phyloP scores from a whole-genome alignment of 2,797 vertebrate genomes.

The Cossypha polioptera region DNA sequence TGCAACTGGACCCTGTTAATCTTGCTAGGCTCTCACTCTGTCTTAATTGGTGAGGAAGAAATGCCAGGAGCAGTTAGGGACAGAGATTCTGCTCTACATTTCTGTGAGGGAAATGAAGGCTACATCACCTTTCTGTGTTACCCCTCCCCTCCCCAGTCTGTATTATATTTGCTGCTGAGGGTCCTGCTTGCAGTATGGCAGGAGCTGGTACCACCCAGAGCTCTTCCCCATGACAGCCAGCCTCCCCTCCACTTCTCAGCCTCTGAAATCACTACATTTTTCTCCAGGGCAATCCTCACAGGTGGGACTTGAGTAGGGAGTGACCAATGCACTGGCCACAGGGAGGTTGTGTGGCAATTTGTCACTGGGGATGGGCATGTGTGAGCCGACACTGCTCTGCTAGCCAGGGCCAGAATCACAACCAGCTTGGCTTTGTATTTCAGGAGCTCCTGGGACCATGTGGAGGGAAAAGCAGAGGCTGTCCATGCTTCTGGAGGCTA shows the following conservation, averaged over 20 bases:
- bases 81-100: background rate
- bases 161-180: background rate
- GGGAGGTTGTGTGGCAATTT: background rate
- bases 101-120: background rate
- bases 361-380: background rate
- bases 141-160: background rate
- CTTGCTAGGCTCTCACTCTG: background rate
- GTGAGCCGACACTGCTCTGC: background rate
- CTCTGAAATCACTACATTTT: background rate
- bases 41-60: background rate
- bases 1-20: background rate
- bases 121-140: background rate
- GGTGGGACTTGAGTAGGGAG: background rate
- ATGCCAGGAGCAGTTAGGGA: background rate
- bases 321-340: background rate
- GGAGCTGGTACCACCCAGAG: background rate
- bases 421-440: background rate
- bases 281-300: background rate
- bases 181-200: background rate
- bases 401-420: background rate
- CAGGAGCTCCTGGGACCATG: background rate
- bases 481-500: background rate
- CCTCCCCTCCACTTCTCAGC: background rate
- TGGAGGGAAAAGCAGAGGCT: background rate
- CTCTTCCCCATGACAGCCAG: background rate